Evolutionary conservation across 2,113 vertebrate species (phyloP), one percentile per base, ranked within the genome.

Genomic region (Aptenodytes patagonicus): DNA sequence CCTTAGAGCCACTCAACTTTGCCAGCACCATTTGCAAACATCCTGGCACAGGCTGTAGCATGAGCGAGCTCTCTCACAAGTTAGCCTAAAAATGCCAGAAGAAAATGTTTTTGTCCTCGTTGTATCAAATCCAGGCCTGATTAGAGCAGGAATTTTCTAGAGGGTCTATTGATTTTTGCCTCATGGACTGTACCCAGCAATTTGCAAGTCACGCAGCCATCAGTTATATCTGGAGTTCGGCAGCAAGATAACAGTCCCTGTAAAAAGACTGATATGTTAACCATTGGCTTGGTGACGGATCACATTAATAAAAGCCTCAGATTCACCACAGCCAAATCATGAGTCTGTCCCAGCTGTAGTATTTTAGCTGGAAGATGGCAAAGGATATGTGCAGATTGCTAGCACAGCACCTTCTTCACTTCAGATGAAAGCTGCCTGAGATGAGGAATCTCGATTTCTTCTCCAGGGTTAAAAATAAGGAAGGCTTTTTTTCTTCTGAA

Each of bases 181-280:
- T 83, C 29, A 2, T 3, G 1, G 90, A 54, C 54, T 83, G 21
- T 40, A 89, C 46, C 34, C 36, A 40, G 44, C 72, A 79, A 87
- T 93, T 87, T 91, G 36, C 70, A 94, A 91, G 73, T 84, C 72
- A 57, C 57, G 20, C 42, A 89, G 49, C 38, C 31, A 21, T 95
- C 57, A 36, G 93, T 91, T 81, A 75, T 92, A 87, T 87, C 42
- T 94, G 93, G 77, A 94, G 85, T 64, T 91, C 5, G 4, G 87
- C 85, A 72, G 87, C 82, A 91, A 90, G 92, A 58, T 86, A 92
- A 89, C 31, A 76, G 55, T 62, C 77, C 32, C 62, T 70, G 32
- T 68, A n/a, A 81, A 93, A 93, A 86, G 70, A 81, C 93, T 83
- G 87, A 34, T 87, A 57, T 7, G 36, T 95, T 90, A 93, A 94